phyloP scores from a whole-genome alignment of 2,113 vertebrate species.

The Neotragus moschatus region DNA sequence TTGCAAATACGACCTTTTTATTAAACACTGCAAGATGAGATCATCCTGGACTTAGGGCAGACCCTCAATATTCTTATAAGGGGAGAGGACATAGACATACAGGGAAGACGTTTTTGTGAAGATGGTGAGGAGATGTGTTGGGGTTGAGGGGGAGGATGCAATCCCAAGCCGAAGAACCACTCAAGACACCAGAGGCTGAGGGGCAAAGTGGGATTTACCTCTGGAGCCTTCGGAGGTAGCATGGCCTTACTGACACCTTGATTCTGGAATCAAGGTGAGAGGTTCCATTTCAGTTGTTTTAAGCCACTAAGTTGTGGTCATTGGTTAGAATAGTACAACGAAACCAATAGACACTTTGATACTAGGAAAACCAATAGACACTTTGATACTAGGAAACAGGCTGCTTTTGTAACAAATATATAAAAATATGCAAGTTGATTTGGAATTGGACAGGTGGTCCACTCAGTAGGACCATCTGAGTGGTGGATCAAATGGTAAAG shows the following conservation, averaged over 20 bases:
- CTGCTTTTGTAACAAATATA: not conserved
- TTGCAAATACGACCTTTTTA: not conserved
- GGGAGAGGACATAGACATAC: not conserved
- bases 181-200: not conserved
- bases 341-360: not conserved
- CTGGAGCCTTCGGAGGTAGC: not conserved
- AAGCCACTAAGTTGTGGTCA: not conserved
- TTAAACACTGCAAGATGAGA: not conserved
- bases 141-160: fast-evolving
- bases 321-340: not conserved
- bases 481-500: not conserved
- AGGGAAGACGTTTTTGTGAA: not conserved
- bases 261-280: not conserved
- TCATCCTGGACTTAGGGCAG: not conserved
- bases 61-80: not conserved
- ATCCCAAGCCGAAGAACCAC: not conserved
- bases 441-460: not conserved
- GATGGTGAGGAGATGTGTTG: not conserved
- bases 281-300: not conserved
- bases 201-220: not conserved
- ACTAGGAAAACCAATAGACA: not conserved
- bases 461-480: not conserved
- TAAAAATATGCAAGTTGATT: not conserved
- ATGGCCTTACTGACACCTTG: not conserved
- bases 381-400: not conserved